phyloP scores from a whole-genome alignment of 2,797 vertebrate species.

The Amblyopsis hoosieri region DNA sequence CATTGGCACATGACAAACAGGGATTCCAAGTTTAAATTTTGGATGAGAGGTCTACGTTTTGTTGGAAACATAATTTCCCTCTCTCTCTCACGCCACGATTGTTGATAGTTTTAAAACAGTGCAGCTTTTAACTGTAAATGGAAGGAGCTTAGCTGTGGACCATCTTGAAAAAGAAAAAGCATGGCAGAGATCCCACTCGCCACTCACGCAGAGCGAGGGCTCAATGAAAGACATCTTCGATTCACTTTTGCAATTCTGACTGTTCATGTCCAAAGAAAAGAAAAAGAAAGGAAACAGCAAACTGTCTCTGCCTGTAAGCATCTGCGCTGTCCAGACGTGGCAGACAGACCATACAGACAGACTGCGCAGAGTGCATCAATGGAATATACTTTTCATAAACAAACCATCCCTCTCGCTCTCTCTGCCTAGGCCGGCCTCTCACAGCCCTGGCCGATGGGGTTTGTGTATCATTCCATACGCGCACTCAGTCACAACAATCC shows the following conservation, averaged over 20 bases:
- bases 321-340: slow-evolving; percentile 25
- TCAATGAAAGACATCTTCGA: slow-evolving; percentile 43
- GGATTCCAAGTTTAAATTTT: slow-evolving; percentile 19
- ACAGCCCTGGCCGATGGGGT: slow-evolving; percentile 5
- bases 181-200: slow-evolving; percentile 49
- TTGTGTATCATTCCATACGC: slow-evolving; percentile 25
- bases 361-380: slow-evolving; percentile 24
- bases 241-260: slow-evolving; percentile 28
- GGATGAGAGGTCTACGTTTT: slow-evolving; percentile 19
- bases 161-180: slow-evolving; percentile 46
- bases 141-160: slow-evolving; percentile 43
- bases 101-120: slow-evolving; percentile 42
- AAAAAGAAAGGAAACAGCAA: not conserved
- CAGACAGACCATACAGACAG: slow-evolving; percentile 10
- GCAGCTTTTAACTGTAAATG: slow-evolving; percentile 36
- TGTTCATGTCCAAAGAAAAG: slow-evolving; percentile 19
- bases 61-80: slow-evolving; percentile 29
- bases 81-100: slow-evolving; percentile 11
- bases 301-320: slow-evolving; percentile 9
- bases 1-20: slow-evolving; percentile 17
- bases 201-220: slow-evolving; percentile 21
- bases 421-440: not conserved
- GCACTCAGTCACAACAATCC: slow-evolving; percentile 34
- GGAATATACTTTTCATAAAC: slow-evolving; percentile 48
- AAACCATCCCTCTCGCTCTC: slow-evolving; percentile 30